These are phyloP conservation scores for Argentina silus DNA, from an alignment of 2,797 vertebrate genomes.

Conservation along the genomic window DNA sequence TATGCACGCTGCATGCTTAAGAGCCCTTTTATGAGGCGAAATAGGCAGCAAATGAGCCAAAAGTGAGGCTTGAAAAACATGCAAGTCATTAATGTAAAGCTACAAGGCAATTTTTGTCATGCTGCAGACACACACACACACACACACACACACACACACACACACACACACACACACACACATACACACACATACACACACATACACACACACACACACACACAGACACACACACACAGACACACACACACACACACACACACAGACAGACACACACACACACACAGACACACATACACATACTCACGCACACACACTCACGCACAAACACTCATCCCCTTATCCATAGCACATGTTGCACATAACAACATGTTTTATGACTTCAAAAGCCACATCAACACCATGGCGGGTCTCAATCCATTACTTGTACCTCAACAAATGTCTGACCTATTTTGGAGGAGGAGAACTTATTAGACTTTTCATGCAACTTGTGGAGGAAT, in stretches of 20 bases:
- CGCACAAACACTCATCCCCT: not conserved
- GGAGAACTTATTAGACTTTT: constrained; percentile 16
- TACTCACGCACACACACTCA: not conserved
- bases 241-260: not conserved
- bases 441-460: constrained; percentile 46
- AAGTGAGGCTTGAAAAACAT: constrained; percentile 1
- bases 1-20: not conserved
- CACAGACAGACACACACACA: no score
- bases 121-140: constrained; percentile 11
- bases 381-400: constrained; percentile 22
- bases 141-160: no score
- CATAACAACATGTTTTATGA: constrained; percentile 22
- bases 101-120: constrained; percentile 17
- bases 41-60: constrained; percentile 16
- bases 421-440: constrained; percentile 15
- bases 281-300: no score
- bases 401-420: constrained; percentile 16
- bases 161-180: not conserved
- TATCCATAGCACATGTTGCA: constrained; percentile 16
- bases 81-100: constrained; percentile 16
- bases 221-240: no score
- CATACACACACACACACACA: constrained; percentile 5
- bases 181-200: not conserved
- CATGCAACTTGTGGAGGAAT: not conserved
- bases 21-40: not conserved